These are phyloP conservation scores for Steatornis caripensis DNA, from an alignment of 2,113 vertebrate genomes.

Conservation along the genomic window DNA sequence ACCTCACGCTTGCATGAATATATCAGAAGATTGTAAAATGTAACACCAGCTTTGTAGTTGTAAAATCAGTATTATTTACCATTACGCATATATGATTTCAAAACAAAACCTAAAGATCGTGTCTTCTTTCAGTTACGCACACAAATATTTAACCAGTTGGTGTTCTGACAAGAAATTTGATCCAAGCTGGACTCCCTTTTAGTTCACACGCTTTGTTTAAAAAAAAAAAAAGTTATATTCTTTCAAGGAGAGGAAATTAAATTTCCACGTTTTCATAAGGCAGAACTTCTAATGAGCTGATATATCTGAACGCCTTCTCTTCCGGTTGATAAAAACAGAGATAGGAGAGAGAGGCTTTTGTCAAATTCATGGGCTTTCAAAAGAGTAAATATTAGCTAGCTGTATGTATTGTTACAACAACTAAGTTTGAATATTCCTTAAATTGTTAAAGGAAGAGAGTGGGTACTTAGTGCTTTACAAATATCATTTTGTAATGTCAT, in stretches of 20 bases:
- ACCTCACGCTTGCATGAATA: accelerated
- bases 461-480: background rate
- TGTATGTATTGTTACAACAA: background rate
- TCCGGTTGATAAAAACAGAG: background rate
- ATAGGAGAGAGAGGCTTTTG: background rate
- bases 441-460: background rate
- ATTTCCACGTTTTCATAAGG: background rate
- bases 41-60: background rate
- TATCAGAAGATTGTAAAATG: background rate
- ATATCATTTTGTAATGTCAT: background rate
- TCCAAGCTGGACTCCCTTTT: background rate
- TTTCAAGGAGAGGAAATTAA: conserved; percentile 1
- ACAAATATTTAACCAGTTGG: accelerated
- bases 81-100: background rate
- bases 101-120: background rate
- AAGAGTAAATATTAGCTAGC: background rate
- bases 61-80: background rate
- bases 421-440: background rate
- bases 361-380: background rate
- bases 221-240: background rate
- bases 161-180: background rate
- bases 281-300: background rate
- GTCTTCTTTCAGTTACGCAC: background rate
- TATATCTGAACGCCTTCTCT: background rate
- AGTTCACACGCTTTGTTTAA: background rate